Percentiles rank a stretch among this genome's conserved stretches.
These are phyloP conservation scores for Subanguina moxae DNA, from an alignment of 1,140 invertebrate species.

Conservation along the genomic window DNA sequence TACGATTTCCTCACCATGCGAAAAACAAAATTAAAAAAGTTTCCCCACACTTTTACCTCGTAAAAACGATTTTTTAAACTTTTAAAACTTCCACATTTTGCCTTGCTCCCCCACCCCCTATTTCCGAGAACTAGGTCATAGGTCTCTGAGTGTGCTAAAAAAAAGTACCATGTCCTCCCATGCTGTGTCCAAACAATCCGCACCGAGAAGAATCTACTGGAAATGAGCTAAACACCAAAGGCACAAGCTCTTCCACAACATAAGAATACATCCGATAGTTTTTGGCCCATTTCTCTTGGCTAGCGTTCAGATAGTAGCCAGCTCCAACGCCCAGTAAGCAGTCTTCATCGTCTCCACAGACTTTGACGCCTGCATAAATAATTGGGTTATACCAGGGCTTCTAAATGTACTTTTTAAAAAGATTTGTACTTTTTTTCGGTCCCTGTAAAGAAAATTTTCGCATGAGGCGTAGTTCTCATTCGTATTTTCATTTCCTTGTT, in stretches of 20 bases:
- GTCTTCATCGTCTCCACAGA: slow-evolving; percentile 77
- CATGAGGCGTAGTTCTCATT: no score
- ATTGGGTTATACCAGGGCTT: no score
- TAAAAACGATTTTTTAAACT: no score
- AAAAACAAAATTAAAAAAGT: no score
- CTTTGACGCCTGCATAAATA: slow-evolving; percentile 44
- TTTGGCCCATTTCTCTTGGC: slow-evolving; percentile 80
- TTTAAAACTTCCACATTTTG: no score
- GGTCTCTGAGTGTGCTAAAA: neutral
- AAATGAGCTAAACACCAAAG: slow-evolving; percentile 74
- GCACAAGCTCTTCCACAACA: slow-evolving; percentile 80
- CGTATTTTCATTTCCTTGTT: no score
- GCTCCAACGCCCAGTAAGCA: slow-evolving; percentile 93
- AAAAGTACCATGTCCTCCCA: slow-evolving; percentile 53
- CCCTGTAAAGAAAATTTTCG: no score
- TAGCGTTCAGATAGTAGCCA: slow-evolving; percentile 92
- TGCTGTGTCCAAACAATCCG: slow-evolving; percentile 61
- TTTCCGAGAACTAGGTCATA: no score
- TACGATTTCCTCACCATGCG: no score
- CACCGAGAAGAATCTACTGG: slow-evolving; percentile 62
- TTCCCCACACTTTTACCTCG: no score
- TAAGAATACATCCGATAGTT: slow-evolving; percentile 96
- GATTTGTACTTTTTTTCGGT: no score
- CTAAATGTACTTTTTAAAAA: no score
- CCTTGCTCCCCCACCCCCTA: neutral